Percentiles rank a stretch among this genome's conserved stretches.
Evolutionary conservation across 2,888 invertebrate genomes (phyloP).

Genomic region (Agrochola litura): DNA sequence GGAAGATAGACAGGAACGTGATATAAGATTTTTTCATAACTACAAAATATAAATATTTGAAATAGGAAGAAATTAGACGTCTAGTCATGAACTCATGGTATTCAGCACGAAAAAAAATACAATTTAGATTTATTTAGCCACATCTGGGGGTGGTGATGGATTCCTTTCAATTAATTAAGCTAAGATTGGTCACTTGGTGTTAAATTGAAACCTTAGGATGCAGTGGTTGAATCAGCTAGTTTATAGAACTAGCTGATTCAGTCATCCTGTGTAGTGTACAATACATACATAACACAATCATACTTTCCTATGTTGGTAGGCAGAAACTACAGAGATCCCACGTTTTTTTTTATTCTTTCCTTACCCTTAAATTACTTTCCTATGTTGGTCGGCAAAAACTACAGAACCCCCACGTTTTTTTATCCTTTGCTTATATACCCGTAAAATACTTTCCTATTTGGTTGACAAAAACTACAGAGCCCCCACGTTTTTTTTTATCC

Average conservation of each 20-base stretch:
- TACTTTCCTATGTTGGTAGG: not conserved
- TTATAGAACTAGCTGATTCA: too few species aligned
- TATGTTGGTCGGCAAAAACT: too few species aligned
- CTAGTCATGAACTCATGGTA: not conserved
- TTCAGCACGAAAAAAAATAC: not conserved
- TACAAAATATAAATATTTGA: too few species aligned
- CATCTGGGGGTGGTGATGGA: not conserved
- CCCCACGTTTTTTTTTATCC: too few species aligned
- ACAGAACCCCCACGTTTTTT: too few species aligned
- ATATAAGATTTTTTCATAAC: not conserved
- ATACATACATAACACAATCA: not conserved
- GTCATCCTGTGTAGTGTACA: not conserved
- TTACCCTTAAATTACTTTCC: not conserved
- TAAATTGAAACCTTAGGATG: slow-evolving; percentile 11
- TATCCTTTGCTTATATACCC: too few species aligned
- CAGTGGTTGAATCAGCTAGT: slow-evolving; percentile 4
- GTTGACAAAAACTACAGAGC: not conserved
- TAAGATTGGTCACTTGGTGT: not conserved
- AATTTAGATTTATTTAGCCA: not conserved
- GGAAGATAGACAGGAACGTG: slow-evolving; percentile 5
- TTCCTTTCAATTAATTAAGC: slow-evolving; percentile 14
- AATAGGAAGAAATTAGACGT: not conserved
- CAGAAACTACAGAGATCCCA: not conserved
- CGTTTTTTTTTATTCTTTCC: not conserved
- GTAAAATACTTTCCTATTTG: not conserved